phyloP scores from a whole-genome alignment of 2,113 vertebrate species.

The Oreochromis spilurus region DNA sequence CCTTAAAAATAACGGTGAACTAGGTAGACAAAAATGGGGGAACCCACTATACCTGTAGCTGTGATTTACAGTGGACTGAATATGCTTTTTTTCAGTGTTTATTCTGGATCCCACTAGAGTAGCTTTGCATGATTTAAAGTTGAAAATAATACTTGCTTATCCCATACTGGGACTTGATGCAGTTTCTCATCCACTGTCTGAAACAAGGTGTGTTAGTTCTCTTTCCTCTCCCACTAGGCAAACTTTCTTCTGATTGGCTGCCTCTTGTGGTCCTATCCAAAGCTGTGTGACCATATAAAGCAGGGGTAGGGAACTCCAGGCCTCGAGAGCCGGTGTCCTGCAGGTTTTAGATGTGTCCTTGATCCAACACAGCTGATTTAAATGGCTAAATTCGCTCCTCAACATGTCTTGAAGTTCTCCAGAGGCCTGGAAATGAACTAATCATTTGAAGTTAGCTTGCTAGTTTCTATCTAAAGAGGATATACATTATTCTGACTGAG shows the following conservation, averaged over 20 bases:
- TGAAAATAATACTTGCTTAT: background rate
- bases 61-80: background rate
- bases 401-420: no score
- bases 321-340: no score
- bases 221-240: background rate
- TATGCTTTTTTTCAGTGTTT: background rate
- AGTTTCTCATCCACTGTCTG: background rate
- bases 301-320: no score
- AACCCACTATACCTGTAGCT: background rate
- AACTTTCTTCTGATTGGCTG: background rate
- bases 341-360: no score
- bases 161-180: background rate
- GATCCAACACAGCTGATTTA: no score
- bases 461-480: background rate
- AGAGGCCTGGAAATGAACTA: no score
- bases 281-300: background rate
- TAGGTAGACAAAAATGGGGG: background rate
- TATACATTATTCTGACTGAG: background rate
- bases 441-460: background rate
- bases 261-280: background rate
- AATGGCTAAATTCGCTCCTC: no score
- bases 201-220: background rate
- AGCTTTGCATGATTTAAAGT: background rate
- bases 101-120: background rate
- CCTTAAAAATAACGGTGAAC: rapidly evolving